These are phyloP conservation scores for Polymixis lichenea DNA, from an alignment of 2,888 invertebrate genomes.

Conservation along the genomic window DNA sequence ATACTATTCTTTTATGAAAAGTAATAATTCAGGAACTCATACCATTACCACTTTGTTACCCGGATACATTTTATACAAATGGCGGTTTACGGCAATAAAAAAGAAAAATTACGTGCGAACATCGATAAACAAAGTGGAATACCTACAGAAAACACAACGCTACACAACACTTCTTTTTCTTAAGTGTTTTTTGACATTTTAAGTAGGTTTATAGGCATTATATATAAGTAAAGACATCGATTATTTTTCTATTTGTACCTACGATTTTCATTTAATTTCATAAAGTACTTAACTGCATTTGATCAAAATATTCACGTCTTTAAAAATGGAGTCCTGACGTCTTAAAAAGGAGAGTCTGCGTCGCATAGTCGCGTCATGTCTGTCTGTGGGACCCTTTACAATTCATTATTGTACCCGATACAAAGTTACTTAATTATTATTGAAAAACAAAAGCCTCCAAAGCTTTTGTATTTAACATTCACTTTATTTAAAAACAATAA, in stretches of 20 bases:
- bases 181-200: slow-evolving; percentile 20
- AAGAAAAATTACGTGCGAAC: slow-evolving; percentile 70
- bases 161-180: slow-evolving; percentile 30
- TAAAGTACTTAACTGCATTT: not conserved
- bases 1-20: slow-evolving; percentile 38
- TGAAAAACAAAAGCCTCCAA: slow-evolving; percentile 4
- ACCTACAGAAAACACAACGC: slow-evolving; percentile 32
- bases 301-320: not conserved
- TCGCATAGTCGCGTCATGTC: no score
- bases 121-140: slow-evolving; percentile 64
- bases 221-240: not conserved
- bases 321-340: not conserved
- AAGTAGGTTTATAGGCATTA: not conserved
- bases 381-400: not conserved
- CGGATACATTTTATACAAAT: slow-evolving; percentile 70
- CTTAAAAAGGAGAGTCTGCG: not conserved
- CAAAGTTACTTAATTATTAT: slow-evolving; percentile 16
- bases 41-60: slow-evolving; percentile 68
- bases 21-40: slow-evolving; percentile 63
- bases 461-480: slow-evolving; percentile 12
- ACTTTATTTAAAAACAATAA: slow-evolving; percentile 23
- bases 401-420: not conserved
- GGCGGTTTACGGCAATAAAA: slow-evolving; percentile 72
- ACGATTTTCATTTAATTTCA: not conserved
- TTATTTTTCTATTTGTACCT: not conserved